Conservation (phyloP, 2,888 invertebrate species). For the Mesochorus sp. region DNA sequence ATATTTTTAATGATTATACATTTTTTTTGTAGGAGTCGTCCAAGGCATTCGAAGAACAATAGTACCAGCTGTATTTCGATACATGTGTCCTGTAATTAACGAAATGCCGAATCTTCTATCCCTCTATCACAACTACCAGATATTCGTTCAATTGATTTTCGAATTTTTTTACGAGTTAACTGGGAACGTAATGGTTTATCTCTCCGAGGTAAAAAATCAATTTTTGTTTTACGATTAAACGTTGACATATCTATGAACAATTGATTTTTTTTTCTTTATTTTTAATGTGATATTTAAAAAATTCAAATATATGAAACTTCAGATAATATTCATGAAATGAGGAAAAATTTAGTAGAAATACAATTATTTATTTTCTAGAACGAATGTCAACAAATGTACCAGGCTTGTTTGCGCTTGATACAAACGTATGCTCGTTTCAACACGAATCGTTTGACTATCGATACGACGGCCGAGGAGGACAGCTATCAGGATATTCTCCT, state of each 20-base stretch:
- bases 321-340: no score
- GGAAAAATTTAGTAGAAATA: no score
- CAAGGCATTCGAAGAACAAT: constrained; percentile 85
- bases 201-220: constrained; percentile 73
- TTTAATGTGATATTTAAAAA: no score
- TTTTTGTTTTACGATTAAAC: not conserved
- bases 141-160: constrained; percentile 89
- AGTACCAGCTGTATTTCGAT: constrained; percentile 84
- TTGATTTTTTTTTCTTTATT: not conserved
- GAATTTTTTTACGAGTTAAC: constrained; percentile 89
- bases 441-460: constrained; percentile 85
- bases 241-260: not conserved
- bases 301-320: no score
- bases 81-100: constrained; percentile 86
- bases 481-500: constrained; percentile 89
- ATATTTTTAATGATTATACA: not conserved
- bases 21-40: constrained; percentile 83
- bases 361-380: constrained; percentile 80
- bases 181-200: constrained; percentile 87
- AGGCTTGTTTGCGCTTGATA: constrained; percentile 87
- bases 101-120: constrained; percentile 88
- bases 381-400: constrained; percentile 86
- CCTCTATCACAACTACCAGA: constrained; percentile 90
- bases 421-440: constrained; percentile 88
- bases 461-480: constrained; percentile 88